Base-by-base conservation (phyloP, 1,140 invertebrate genomes). In the Steinernema feltiae region DNA sequence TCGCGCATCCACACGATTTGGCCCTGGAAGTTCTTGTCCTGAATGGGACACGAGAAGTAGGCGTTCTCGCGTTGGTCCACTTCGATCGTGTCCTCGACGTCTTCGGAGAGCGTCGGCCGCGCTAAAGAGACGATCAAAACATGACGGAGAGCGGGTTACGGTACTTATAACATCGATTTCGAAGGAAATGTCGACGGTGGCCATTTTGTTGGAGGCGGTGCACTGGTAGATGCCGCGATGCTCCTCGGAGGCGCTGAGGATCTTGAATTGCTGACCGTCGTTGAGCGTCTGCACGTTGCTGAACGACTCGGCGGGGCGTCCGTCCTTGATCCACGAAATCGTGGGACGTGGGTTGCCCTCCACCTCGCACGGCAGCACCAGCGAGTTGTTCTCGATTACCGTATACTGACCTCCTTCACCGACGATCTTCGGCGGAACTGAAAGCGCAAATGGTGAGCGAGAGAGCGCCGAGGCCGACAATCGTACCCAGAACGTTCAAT, bases 221-320 rank as follows among this genome's bases (percentile, higher is more conserved):
- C 88, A 88, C 3, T 75, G 81, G 78, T 88, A 89, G 17, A 81
- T 81, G 17, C 88, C 88, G n/a, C 70, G 69, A 69, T 82, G 81
- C 21, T 35, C 71, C 1, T 69, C 72, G 21, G 75, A 63, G 17
- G 81, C 81, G 27, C 71, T 35, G 1, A 74, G 35, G 70, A 82
- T 81, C 29, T 80, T 82, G 35, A 82, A 79, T 41, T 81, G 74
- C 27, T 82, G 79, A 30, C 81, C 81, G 30, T 77, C 79, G 17
- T 73, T 76, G 1, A 81, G 48, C 2, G 80, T 48, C 53, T 76
- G 35, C 1, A 81, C 79, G 0, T 70, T 70, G n/a, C 78, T 70
- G n/a, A 81, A 24, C 15, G 74, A 72, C 30, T 69, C 75, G 0
- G 75, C 24, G 21, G 75, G 69, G 17, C 41, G 30, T 72, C 75